Percentiles rank a stretch among this genome's conserved stretches.
Evolutionary conservation across 2,888 invertebrate species (phyloP).

Genomic region (Elysia crispata): DNA sequence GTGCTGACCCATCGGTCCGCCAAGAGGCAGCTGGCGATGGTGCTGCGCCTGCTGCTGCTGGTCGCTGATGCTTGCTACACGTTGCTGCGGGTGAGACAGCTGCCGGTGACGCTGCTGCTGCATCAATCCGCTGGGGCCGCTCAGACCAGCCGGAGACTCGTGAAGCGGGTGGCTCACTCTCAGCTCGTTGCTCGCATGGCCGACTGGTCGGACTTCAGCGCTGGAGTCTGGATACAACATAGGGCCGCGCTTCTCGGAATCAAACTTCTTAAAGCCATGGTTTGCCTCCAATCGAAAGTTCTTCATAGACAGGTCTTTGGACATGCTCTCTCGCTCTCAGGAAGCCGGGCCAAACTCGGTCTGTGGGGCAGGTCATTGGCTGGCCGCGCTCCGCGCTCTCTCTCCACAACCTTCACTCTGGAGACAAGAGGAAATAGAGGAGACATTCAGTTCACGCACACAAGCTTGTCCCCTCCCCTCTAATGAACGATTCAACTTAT

Average conservation of each 20-base stretch:
- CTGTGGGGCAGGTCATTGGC: too few relatives aligned
- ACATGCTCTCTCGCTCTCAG: constrained; percentile 14
- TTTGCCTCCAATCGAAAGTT: constrained; percentile 21
- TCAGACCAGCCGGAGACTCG: not conserved
- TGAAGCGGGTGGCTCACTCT: not conserved
- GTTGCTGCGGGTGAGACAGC: constrained; percentile 1
- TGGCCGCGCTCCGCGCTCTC: too few relatives aligned
- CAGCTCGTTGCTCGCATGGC: not conserved
- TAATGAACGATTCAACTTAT: too few relatives aligned
- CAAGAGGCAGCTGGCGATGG: not conserved
- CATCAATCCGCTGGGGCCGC: not conserved
- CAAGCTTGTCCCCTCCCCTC: too few relatives aligned
- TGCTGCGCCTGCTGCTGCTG: constrained; percentile 7
- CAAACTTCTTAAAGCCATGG: constrained; percentile 24
- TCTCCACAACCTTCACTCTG: too few relatives aligned
- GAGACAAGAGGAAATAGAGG: too few relatives aligned
- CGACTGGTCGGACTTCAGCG: too few relatives aligned
- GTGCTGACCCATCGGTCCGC: not conserved
- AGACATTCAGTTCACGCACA: too few relatives aligned
- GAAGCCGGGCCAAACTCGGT: too few relatives aligned
- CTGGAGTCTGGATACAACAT: too few relatives aligned
- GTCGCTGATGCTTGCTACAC: not conserved
- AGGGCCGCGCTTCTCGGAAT: too few relatives aligned
- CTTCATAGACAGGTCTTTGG: constrained; percentile 34
- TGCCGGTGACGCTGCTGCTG: constrained; percentile 12